phyloP scores from a whole-genome alignment of 1,140 invertebrate species.

The Cydia strobilella region DNA sequence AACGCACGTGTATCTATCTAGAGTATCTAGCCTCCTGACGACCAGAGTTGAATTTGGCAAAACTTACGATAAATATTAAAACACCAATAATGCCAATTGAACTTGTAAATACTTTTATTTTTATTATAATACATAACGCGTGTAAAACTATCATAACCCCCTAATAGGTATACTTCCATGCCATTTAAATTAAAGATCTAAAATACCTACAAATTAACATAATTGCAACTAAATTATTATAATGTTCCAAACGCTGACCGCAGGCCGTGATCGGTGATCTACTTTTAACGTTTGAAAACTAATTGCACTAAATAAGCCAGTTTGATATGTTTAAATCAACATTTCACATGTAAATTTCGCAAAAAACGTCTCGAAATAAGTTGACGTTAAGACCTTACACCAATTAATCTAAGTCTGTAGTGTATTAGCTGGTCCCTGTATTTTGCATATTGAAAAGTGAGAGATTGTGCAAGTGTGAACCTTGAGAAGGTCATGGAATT shows the following conservation, averaged over 20 bases:
- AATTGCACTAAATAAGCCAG: neutral
- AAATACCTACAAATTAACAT: neutral
- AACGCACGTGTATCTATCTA: too few species aligned
- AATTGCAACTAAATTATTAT: conserved; percentile 14
- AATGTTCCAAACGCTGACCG: neutral
- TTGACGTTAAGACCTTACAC: neutral
- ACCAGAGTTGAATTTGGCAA: too few species aligned
- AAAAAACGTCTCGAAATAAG: neutral
- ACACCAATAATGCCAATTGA: neutral
- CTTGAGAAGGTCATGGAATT: conserved; percentile 52
- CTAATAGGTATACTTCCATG: neutral
- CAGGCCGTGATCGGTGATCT: neutral
- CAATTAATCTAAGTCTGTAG: neutral
- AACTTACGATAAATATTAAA: neutral
- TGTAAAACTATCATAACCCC: neutral
- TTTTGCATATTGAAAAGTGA: conserved; percentile 29
- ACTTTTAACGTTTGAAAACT: neutral
- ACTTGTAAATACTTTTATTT: neutral
- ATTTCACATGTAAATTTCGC: neutral
- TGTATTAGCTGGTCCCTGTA: neutral
- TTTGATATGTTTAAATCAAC: neutral
- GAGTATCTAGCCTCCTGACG: too few species aligned
- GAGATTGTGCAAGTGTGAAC: conserved; percentile 34
- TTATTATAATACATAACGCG: too few species aligned
- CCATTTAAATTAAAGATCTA: neutral